Evolutionary conservation across 2,797 vertebrate genomes (phyloP), one percentile per base, ranked within the genome.

Genomic region (Cichlasoma orientale): DNA sequence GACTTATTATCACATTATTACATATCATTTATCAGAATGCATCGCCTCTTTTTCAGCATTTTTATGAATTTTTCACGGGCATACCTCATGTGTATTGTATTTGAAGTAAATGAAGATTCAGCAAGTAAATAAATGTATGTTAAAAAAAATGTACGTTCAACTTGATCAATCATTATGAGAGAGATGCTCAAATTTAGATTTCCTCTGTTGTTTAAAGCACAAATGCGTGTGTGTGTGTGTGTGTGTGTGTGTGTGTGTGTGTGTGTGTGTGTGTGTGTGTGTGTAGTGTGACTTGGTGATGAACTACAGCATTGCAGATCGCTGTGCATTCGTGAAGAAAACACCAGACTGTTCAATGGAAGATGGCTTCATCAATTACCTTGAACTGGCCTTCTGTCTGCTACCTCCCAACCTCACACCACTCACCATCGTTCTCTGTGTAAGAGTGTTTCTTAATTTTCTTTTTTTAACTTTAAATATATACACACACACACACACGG

Each of bases 321-420:
- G 97, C 85, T 99, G 98, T 77, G 27, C 44, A 4, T 99, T 99
- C 61, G 74, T 99, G 90, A 94, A 77, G 89, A 94, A 77, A 89
- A 98, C 95, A 1, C 89, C 95, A 0, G 97, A 99, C 95, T 99
- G 98, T 91, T 81, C 0, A 54, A 92, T 92, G 33, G 93, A 93
- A 0, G 95, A 95, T 0, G 96, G 98, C 57, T 98, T 97, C 92
- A 92, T 99, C 72, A 89, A 96, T 93, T 99, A 99, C 92, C 94
- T 98, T 0, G 7, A 80, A 0, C 88, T 96, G 72, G 94, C 95
- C 52, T 98, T 98, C 93, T 99, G 98, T 56, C 47, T 92, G 74
- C 97, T 99, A 29, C 89, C 95, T 0, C 79, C 93, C 0, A 31
- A 70, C 63, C 95, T 99, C 71, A 95, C 97, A 8, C 96, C 97